Conservation (phyloP, 2,888 invertebrate genomes). For the Spatulosminthurus flaviceps region DNA sequence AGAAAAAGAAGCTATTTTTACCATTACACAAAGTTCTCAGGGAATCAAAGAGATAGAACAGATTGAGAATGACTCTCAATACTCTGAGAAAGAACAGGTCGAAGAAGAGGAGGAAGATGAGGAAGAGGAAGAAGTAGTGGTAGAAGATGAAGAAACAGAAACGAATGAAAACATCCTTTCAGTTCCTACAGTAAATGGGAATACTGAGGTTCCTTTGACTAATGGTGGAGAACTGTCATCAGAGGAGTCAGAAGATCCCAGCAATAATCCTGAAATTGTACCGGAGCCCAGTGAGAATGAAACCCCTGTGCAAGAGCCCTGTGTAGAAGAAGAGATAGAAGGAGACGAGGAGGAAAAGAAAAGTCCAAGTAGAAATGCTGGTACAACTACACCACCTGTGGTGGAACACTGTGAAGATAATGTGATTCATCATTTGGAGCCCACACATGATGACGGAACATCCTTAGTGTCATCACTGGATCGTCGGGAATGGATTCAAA, state of each 20-base stretch:
- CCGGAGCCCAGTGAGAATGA: slow-evolving; percentile 8
- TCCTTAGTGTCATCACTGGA: slow-evolving; percentile 62
- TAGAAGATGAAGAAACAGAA: slow-evolving; percentile 50
- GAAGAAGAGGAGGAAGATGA: slow-evolving; percentile 54
- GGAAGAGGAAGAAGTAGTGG: slow-evolving; percentile 52
- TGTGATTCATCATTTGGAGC: slow-evolving; percentile 62
- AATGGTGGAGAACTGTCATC: slow-evolving; percentile 38
- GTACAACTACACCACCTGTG: slow-evolving; percentile 16
- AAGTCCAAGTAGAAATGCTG: slow-evolving; percentile 29
- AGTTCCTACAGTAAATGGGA: slow-evolving; percentile 31
- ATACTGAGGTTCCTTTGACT: slow-evolving; percentile 16
- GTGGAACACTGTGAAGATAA: slow-evolving; percentile 55
- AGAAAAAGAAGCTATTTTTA: slow-evolving; percentile 45
- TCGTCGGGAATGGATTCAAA: slow-evolving; percentile 62
- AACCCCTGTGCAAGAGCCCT: too few species aligned
- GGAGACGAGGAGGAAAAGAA: neutral
- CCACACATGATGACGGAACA: slow-evolving; percentile 61
- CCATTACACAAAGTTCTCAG: slow-evolving; percentile 46
- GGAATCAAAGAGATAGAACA: slow-evolving; percentile 31
- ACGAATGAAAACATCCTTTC: neutral
- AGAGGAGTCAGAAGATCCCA: slow-evolving; percentile 34
- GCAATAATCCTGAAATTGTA: neutral
- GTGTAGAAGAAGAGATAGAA: slow-evolving; percentile 33
- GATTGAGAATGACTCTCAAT: slow-evolving; percentile 51
- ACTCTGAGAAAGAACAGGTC: slow-evolving; percentile 35